These are phyloP conservation scores for Crocodylus rhombifer DNA, from an alignment of 2,797 vertebrate species.

Conservation along the genomic window DNA sequence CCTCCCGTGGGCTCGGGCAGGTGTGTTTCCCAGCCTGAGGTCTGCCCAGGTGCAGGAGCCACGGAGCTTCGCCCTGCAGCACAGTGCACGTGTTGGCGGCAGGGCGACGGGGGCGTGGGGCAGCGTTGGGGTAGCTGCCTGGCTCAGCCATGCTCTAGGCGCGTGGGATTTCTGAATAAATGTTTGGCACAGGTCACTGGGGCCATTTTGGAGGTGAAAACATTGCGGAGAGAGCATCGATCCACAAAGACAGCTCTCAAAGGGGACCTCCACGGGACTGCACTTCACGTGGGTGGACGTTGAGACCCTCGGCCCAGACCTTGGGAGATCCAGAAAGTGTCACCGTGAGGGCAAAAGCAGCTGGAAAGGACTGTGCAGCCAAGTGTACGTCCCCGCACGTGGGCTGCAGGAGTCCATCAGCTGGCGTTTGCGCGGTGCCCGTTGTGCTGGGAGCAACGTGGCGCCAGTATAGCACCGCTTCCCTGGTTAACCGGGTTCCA, in stretches of 20 bases:
- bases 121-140: not conserved
- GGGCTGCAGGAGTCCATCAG: fast-evolving
- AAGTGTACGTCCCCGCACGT: fast-evolving
- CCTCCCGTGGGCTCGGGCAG: not conserved
- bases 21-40: not conserved
- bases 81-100: no score
- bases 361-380: not conserved
- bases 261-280: fast-evolving
- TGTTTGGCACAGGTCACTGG: not conserved
- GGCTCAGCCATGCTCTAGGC: not conserved
- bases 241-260: fast-evolving
- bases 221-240: fast-evolving
- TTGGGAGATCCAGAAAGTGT: not conserved
- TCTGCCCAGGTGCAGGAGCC: no score
- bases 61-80: no score
- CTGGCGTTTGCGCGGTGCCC: fast-evolving
- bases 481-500: not conserved
- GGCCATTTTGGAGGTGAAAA: fast-evolving
- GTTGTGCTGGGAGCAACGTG: fast-evolving
- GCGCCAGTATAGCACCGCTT: fast-evolving
- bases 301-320: fast-evolving
- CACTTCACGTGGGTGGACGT: fast-evolving
- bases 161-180: not conserved
- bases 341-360: not conserved
- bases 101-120: no score